Conservation (phyloP, 2,888 invertebrate species). For the Morpho achilles region DNA sequence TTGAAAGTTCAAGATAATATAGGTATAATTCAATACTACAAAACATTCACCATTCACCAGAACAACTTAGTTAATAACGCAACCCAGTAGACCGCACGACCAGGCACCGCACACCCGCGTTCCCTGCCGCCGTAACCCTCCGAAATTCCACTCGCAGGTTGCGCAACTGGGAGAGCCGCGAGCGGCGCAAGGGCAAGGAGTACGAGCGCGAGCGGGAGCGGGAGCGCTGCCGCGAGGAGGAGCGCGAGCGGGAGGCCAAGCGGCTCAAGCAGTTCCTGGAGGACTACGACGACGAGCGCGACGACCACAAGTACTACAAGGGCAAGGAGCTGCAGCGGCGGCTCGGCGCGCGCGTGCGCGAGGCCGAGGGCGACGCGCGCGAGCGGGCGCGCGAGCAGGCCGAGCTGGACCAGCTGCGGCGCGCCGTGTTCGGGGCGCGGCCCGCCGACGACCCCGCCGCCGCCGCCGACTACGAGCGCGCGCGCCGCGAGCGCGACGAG, state of each 20-base stretch:
- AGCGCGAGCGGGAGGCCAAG: conserved; percentile 94
- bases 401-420: conserved; percentile 88
- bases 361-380: conserved; percentile 93
- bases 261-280: conserved; percentile 98
- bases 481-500: conserved; percentile 85
- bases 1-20: too few species aligned
- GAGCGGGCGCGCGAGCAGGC: conserved; percentile 94
- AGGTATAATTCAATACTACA: too few species aligned
- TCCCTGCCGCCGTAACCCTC: too few species aligned
- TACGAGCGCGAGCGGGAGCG: conserved; percentile 93
- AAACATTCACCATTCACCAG: too few species aligned
- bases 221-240: conserved; percentile 85
- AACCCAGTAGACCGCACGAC: too few species aligned
- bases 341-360: conserved; percentile 94
- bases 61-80: too few species aligned
- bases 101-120: too few species aligned
- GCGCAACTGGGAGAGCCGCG: conserved; percentile 91
- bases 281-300: conserved; percentile 99
- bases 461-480: conserved; percentile 36
- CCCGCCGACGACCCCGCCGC: conserved; percentile 68
- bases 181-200: conserved; percentile 93
- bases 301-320: conserved; percentile 97
- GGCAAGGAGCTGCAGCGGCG: conserved; percentile 93
- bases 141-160: conserved; percentile 37
- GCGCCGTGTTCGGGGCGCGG: conserved; percentile 69